Evolutionary conservation across 2,888 invertebrate genomes (phyloP).

Genomic region (Drosophila mimica): DNA sequence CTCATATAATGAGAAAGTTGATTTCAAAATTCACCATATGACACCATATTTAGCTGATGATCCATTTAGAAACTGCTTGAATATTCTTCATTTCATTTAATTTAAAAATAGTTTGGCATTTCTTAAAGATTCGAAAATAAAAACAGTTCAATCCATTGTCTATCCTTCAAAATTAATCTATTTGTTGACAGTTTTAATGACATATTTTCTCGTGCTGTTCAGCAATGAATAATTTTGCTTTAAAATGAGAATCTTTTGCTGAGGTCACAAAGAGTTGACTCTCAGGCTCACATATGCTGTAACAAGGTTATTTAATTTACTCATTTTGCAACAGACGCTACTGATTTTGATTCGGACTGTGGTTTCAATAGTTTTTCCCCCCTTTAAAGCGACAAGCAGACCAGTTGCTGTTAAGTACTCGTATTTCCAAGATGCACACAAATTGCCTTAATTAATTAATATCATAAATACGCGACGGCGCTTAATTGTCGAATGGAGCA

Average conservation of each 20-base stretch:
- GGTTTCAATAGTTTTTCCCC: constrained; percentile 6
- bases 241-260: not conserved
- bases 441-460: constrained; percentile 81
- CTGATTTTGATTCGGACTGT: constrained; percentile 4
- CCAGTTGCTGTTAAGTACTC: constrained; percentile 35
- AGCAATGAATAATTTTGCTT: not conserved
- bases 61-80: not conserved
- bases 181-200: constrained; percentile 3
- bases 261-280: not conserved
- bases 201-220: not conserved
- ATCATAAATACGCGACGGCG: constrained; percentile 78
- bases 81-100: not conserved
- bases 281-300: not conserved
- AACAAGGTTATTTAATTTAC: constrained; percentile 18
- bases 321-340: constrained; percentile 8
- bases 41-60: not conserved
- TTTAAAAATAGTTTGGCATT: not conserved
- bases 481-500: constrained; percentile 68
- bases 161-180: not conserved
- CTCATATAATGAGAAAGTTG: not conserved
- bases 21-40: not conserved
- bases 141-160: not conserved
- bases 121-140: not conserved
- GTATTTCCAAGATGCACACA: constrained; percentile 63
- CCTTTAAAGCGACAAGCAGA: constrained; percentile 19